Conservation (phyloP, 2,113 vertebrate genomes). For the Podilymbus podiceps region DNA sequence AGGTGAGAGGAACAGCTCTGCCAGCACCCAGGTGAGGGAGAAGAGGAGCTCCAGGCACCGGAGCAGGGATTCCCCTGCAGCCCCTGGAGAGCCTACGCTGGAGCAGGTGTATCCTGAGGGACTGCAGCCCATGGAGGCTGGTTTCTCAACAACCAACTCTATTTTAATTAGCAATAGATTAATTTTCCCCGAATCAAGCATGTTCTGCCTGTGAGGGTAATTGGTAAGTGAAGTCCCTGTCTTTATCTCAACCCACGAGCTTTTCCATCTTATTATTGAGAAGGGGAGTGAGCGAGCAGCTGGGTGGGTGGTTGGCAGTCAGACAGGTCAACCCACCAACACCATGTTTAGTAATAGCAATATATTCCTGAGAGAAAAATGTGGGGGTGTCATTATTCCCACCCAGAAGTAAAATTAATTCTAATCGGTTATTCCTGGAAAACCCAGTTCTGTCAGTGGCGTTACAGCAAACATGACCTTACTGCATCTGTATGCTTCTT, state of each 20-base stretch:
- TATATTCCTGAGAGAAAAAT: neutral
- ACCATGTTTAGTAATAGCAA: neutral
- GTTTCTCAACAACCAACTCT: neutral
- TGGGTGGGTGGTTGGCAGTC: neutral
- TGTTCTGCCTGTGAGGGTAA: neutral
- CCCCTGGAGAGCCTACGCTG: neutral
- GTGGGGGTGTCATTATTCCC: neutral
- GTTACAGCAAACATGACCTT: neutral
- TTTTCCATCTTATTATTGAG: neutral
- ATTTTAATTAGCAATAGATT: neutral
- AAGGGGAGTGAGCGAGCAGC: neutral
- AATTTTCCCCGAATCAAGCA: neutral
- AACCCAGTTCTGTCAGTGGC: neutral
- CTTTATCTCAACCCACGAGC: neutral
- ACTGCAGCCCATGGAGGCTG: neutral
- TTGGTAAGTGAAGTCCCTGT: neutral
- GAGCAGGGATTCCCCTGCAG: neutral
- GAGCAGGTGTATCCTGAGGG: neutral
- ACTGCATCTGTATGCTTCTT: neutral
- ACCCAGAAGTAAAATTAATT: conserved; percentile 35
- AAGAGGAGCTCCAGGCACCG: accelerated
- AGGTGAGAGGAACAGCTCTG: neutral
- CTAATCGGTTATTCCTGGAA: conserved; percentile 20
- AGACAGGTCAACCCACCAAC: neutral
- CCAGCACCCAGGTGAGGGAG: accelerated